These are phyloP conservation scores for Parasteatoda lunata DNA, from an alignment of 2,888 invertebrate species.

Conservation along the genomic window DNA sequence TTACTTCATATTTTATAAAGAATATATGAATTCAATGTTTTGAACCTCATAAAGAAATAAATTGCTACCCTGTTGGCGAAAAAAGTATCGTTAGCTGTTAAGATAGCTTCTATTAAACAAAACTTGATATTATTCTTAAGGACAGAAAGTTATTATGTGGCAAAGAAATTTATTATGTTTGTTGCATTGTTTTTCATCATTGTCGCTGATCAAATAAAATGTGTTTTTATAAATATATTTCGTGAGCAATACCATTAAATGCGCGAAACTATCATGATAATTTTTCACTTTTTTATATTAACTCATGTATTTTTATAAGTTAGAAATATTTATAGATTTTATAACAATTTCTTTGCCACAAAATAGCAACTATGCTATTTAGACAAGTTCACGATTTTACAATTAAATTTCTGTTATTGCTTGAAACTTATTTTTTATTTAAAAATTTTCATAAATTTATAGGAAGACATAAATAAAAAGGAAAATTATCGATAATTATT, in stretches of 20 bases:
- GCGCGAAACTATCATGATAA: neutral
- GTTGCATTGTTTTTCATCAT: neutral
- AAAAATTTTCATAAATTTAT: too few species aligned
- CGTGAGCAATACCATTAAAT: neutral
- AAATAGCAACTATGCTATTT: neutral
- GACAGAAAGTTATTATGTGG: neutral
- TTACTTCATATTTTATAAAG: too few species aligned
- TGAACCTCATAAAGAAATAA: too few species aligned
- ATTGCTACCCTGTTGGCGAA: too few species aligned
- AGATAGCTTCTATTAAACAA: too few species aligned
- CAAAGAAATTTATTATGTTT: neutral
- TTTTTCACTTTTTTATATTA: conserved; percentile 5
- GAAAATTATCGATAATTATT: too few species aligned
- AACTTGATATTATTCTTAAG: neutral
- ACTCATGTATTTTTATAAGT: neutral
- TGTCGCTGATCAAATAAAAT: neutral
- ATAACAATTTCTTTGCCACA: neutral
- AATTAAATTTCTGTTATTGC: too few species aligned
- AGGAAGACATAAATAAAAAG: too few species aligned
- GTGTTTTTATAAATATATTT: neutral
- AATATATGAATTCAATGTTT: too few species aligned
- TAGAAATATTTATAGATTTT: neutral
- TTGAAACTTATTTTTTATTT: too few species aligned
- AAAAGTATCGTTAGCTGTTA: too few species aligned
- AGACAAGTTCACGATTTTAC: too few species aligned